Evolutionary conservation across 2,888 invertebrate genomes (phyloP), one percentile per base, ranked within the genome.

Genomic region (Ganaspis brasiliensis): DNA sequence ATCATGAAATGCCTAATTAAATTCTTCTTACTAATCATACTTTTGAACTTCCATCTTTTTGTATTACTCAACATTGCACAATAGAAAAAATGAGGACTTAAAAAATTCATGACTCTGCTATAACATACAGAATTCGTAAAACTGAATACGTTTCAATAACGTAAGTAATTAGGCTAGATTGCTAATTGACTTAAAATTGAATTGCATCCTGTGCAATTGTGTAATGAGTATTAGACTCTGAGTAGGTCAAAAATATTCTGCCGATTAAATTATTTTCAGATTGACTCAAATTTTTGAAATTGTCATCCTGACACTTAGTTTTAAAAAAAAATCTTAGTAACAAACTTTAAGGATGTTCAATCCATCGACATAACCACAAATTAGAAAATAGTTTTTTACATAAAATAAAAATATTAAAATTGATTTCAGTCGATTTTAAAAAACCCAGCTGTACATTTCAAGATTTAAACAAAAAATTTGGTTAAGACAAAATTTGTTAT

Each of bases 171-270:
- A 67, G 14, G 45, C 45, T 40, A 24, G 40, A 67, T 24, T 40
- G 45, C 45, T 67, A 67, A 67, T 40, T 67, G 67, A 67, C 45
- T 67, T 9, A 40, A 67, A 67, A 67, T 67, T 67, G 21, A 67
- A 67, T 40, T 67, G 67, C 67, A 67, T 45, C 45, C 67, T 67
- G 19, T 9, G 45, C 24, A 24, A 67, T 67, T 67, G 67, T 24
- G 67, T 67, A 45, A 67, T 26, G n/a, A 67, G 45, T 45, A 67
- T n/a, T 19, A 45, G 67, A n/a, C 67, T 31, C 31, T 19, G 40
- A 24, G 40, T 19, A 67, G 45, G 40, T 45, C 37, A 63, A 12
- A 19, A 63, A 63, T 10, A 40, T 63, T 6, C 40, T 16, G 14
- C 14, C 1, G 21, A 40, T 40, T 67, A 37, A 67, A 45, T 40